phyloP scores from a whole-genome alignment of 2,888 invertebrate genomes.

The Patella pellucida region DNA sequence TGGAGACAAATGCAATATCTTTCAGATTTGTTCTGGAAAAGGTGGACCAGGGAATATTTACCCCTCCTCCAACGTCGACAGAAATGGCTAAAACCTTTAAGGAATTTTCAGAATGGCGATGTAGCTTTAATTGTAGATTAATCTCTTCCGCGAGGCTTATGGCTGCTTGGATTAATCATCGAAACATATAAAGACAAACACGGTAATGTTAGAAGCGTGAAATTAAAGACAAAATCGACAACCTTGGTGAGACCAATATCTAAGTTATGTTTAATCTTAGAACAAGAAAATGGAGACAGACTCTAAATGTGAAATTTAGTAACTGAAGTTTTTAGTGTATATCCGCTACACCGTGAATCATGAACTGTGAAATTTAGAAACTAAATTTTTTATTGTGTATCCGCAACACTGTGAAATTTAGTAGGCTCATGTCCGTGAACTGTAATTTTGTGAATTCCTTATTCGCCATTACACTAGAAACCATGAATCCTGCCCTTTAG shows the following conservation, averaged over 20 bases:
- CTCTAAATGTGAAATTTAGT: too few relatives aligned
- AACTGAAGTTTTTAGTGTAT: too few relatives aligned
- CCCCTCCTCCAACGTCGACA: slow-evolving; percentile 25
- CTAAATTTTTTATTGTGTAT: too few relatives aligned
- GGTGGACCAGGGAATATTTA: slow-evolving; percentile 30
- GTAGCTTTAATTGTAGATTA: slow-evolving; percentile 15
- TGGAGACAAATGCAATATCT: slow-evolving; percentile 40
- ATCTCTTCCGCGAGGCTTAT: slow-evolving; percentile 4
- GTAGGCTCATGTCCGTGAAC: too few relatives aligned
- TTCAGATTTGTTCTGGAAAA: slow-evolving; percentile 32
- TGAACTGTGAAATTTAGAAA: too few relatives aligned
- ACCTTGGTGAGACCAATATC: slow-evolving; percentile 14
- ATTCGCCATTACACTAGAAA: too few relatives aligned
- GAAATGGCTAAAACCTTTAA: slow-evolving; percentile 20
- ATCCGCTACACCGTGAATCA: too few relatives aligned
- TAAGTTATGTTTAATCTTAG: slow-evolving; percentile 19
- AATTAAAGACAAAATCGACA: slow-evolving; percentile 3
- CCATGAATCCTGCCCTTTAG: too few relatives aligned
- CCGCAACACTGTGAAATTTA: too few relatives aligned
- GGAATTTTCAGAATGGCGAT: slow-evolving; percentile 4
- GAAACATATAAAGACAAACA: slow-evolving; percentile 3
- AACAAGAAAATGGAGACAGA: slow-evolving; percentile 4
- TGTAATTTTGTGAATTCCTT: too few relatives aligned
- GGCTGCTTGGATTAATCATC: slow-evolving; percentile 7
- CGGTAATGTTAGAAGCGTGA: slow-evolving; percentile 15